Evolutionary conservation across 2,888 invertebrate species (phyloP).

Genomic region (Rosalia funebris): DNA sequence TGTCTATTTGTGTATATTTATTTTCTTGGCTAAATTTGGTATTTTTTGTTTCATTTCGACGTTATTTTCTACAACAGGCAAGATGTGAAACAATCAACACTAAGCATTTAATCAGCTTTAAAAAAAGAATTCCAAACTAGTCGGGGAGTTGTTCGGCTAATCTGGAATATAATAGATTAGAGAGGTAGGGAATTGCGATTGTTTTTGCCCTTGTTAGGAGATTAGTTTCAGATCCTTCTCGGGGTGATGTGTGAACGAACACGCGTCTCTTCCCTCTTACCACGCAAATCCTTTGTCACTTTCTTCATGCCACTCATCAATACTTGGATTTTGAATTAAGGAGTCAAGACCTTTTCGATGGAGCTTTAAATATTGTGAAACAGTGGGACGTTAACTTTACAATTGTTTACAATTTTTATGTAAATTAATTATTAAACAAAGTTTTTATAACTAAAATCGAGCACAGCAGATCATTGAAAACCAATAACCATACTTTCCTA

Average conservation of each 20-base stretch:
- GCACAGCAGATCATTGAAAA: no score
- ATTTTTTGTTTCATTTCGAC: no score
- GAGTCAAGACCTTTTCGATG: neutral
- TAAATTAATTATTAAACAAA: no score
- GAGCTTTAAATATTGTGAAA: no score
- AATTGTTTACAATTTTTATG: no score
- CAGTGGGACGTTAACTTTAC: no score
- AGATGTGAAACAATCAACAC: neutral
- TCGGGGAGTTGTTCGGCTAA: constrained; percentile 19
- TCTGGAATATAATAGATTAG: constrained; percentile 41
- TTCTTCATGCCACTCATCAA: constrained; percentile 25
- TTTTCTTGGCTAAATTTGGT: no score
- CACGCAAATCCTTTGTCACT: constrained; percentile 35
- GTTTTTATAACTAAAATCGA: no score
- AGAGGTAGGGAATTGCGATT: constrained; percentile 53
- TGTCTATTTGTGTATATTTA: no score
- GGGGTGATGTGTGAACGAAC: constrained; percentile 63
- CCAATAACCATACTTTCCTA: no score
- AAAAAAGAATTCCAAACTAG: constrained; percentile 20
- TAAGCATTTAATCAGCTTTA: constrained; percentile 24
- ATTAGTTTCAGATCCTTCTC: constrained; percentile 62
- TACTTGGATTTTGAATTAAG: constrained; percentile 13
- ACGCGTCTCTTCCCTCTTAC: constrained; percentile 47
- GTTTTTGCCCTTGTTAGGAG: constrained; percentile 64
- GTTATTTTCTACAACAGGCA: no score